Conservation (phyloP, 2,113 vertebrate genomes). For the Colius striatus region DNA sequence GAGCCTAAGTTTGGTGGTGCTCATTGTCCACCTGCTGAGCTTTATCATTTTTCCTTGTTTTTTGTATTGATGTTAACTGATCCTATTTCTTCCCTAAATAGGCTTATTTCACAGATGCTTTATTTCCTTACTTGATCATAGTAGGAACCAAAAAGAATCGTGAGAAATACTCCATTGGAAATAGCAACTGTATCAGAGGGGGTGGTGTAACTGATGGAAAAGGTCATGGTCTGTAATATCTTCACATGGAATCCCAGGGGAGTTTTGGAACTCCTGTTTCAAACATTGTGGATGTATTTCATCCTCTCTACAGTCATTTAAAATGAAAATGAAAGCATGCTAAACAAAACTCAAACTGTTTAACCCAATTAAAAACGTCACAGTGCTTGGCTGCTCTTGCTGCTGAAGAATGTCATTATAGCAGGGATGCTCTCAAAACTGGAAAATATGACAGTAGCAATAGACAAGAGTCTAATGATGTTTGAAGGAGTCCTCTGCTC, state of each 20-base stretch:
- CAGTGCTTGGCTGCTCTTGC: background rate
- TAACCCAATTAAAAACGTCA: background rate
- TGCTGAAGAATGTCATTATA: background rate
- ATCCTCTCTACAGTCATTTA: background rate
- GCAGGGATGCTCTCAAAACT: background rate
- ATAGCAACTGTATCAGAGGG: background rate
- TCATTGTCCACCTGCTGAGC: background rate
- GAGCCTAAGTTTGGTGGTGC: background rate
- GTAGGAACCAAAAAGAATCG: background rate
- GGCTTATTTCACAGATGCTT: background rate
- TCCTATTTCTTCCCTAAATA: background rate
- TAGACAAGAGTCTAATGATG: background rate
- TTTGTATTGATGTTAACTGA: background rate
- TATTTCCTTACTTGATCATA: background rate
- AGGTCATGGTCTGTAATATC: background rate
- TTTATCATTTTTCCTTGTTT: background rate
- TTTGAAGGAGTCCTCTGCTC: background rate
- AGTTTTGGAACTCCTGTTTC: background rate
- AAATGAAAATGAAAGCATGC: background rate
- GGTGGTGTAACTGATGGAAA: background rate
- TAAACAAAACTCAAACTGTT: background rate
- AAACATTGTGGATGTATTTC: background rate
- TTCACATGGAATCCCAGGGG: background rate
- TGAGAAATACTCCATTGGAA: background rate
- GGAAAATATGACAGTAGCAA: background rate